Evolutionary conservation across 2,797 vertebrate species (phyloP), one percentile per base, ranked within the genome.

Genomic region (Ceyx erithaca): DNA sequence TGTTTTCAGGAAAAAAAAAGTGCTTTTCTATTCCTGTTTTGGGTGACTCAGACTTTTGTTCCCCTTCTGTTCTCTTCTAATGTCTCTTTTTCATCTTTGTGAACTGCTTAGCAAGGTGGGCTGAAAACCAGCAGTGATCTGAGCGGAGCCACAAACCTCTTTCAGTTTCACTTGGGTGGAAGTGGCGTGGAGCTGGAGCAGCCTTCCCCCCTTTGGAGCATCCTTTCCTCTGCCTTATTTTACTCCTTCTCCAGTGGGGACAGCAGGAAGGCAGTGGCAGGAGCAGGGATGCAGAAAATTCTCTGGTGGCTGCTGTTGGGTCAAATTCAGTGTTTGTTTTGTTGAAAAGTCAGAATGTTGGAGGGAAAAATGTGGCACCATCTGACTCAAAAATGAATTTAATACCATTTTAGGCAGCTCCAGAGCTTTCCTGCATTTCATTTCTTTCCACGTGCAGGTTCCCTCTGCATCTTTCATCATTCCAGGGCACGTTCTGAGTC

Each of bases 11-110:
- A 70, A 72, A 62, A 45, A 37, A 37, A 37, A 37, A 37, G 40
- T 80, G 70, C 13, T 75, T 80, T 90, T 67, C 73, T 68, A 9
- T 80, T 75, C 77, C 80, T 37, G 35, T 48, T 85, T 62, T 49
- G 68, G 28, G 49, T 64, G 41, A 93, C 37, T 91, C 80, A 91
- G 90, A n/a, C 14, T 78, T 90, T 78, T 49, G 51, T 68, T 49
- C n/a, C 21, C 23, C 23, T 57, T 40, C 69, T 83, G 20, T 70
- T 71, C 35, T 48, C 82, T 54, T 59, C 35, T 57, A 22, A 85
- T 7, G 15, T 41, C 80, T 78, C 77, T 78, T 82, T 80, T 82
- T 85, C 61, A 28, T 61, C 80, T 31, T 31, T 51, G 35, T 57
- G 54, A 77, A 45, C 41, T 31, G 31, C 58, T 55, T 49, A 48